phyloP scores from a whole-genome alignment of 2,113 vertebrate genomes.

The Elaphurus davidianus region DNA sequence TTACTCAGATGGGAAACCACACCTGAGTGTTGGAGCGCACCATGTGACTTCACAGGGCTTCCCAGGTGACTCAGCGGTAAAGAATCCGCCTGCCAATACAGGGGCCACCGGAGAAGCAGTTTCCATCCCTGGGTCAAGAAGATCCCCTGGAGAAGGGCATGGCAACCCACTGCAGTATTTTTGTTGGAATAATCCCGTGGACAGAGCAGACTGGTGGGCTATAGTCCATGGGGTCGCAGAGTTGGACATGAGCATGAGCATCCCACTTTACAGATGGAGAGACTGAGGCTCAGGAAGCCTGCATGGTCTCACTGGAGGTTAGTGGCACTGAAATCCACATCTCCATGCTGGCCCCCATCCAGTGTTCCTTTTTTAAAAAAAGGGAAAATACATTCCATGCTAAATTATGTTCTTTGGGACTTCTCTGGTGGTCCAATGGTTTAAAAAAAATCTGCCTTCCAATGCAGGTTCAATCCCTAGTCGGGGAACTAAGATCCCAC shows the following conservation, averaged over 20 bases:
- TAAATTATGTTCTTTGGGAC: background rate
- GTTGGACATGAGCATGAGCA: background rate
- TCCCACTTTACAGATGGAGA: background rate
- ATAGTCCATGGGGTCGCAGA: background rate
- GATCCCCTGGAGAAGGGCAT: background rate
- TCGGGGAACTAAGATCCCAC: background rate
- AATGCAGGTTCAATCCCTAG: background rate
- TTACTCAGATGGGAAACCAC: background rate
- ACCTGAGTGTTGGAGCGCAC: background rate
- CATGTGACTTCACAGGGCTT: background rate
- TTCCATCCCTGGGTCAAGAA: background rate
- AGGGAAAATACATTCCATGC: background rate
- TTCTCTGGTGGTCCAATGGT: background rate
- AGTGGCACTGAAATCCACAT: background rate
- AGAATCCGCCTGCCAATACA: background rate
- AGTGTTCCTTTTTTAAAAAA: background rate
- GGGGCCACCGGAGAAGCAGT: background rate
- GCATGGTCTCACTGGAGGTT: background rate
- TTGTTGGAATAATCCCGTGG: background rate
- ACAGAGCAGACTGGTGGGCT: background rate
- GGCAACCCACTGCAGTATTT: background rate
- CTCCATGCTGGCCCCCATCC: background rate
- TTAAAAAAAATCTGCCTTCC: background rate
- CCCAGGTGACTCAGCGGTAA: background rate
- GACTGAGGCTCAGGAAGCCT: background rate